Evolutionary conservation across 2,888 invertebrate genomes (phyloP), one percentile per base, ranked within the genome.

Genomic region (Tipula confusa): DNA sequence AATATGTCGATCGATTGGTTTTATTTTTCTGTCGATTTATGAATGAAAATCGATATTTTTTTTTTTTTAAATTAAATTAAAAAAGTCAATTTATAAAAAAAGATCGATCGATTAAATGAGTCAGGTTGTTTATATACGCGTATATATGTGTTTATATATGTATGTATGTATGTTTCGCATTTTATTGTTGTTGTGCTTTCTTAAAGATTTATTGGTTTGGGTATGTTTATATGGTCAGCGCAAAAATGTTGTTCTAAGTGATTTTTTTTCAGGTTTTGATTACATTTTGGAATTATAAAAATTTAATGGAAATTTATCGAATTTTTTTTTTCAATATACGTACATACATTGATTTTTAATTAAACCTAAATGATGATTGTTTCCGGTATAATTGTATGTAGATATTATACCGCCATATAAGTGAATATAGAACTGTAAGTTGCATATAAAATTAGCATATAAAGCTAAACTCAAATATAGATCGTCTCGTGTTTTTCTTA

Each of bases 71-170:
- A 64, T 64, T 24, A 64, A 64, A 64, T 64, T 64, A 24, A 64
- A 64, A 64, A 64, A 64, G 64, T 64, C 64, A 64, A 64, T 64
- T 64, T 64, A 64, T 64, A 64, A 64, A 13, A n/a, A 64, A 64
- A 64, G 64, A 64, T 64, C 64, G 64, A 64, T 64, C 64, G 64
- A 64, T 64, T 64, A 64, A 64, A 64, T 64, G 64, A 64, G 64
- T 64, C 64, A 64, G 64, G 64, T 64, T 64, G 64, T 64, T 7
- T 64, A 7, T 64, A 24, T 24, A 24, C 11, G 15, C 11, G 15
- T 43, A 18, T 36, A 5, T 38, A 38, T 13, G 13, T 4, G 38
- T 38, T 38, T 38, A 38, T 4, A 13, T 38, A 38, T 2, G 13
- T 38, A 38, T 13, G 13, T 13, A 31, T 31, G 38, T 38, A 13